Conservation (phyloP, 2,888 invertebrate species). For the Rapana venosa region DNA sequence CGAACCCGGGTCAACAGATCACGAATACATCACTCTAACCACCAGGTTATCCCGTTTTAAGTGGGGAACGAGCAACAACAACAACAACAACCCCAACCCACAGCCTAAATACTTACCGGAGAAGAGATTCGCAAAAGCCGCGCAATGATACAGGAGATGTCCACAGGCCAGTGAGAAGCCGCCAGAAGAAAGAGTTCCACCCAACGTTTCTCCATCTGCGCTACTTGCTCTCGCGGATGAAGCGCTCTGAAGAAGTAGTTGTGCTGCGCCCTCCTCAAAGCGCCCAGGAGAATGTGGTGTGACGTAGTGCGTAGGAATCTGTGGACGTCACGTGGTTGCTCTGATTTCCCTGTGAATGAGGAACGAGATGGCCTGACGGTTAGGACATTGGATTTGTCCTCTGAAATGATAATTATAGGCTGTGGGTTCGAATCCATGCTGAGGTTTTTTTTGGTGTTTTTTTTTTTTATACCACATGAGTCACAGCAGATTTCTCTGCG, state of each 20-base stretch:
- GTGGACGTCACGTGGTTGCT: slow-evolving; percentile 36
- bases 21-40: too few species aligned
- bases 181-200: slow-evolving; percentile 70
- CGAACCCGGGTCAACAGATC: too few species aligned
- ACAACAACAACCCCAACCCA: background rate
- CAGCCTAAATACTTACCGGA: background rate
- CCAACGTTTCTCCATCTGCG: slow-evolving; percentile 72
- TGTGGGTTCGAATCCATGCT: too few species aligned
- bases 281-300: slow-evolving; percentile 64
- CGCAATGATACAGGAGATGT: slow-evolving; percentile 55
- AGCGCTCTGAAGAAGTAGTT: slow-evolving; percentile 69
- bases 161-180: slow-evolving; percentile 74
- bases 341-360: background rate
- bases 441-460: too few species aligned
- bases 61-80: too few species aligned
- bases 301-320: slow-evolving; percentile 48
- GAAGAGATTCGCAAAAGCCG: slow-evolving; percentile 20
- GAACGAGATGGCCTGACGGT: too few species aligned
- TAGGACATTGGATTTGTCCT: too few species aligned
- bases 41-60: too few species aligned
- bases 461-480: too few species aligned
- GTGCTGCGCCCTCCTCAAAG: slow-evolving; percentile 64
- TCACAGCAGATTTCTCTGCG: too few species aligned
- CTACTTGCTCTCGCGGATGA: slow-evolving; percentile 62
- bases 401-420: too few species aligned